Percentiles rank a stretch among this genome's conserved stretches.
Evolutionary conservation across 2,113 vertebrate species (phyloP).

Genomic region (Otus sunia): DNA sequence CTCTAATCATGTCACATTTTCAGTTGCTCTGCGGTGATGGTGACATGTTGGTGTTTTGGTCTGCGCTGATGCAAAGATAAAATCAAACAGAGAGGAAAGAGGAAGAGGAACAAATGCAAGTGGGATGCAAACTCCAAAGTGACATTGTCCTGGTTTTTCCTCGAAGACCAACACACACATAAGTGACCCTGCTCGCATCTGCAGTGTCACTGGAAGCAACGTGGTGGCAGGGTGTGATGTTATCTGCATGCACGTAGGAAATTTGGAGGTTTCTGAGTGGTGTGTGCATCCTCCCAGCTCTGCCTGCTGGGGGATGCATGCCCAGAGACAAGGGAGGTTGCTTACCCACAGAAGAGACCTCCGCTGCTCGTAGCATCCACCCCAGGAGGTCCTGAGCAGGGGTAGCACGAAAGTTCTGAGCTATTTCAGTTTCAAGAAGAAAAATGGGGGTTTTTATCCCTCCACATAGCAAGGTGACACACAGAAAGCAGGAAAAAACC

Average conservation of each 20-base stretch:
- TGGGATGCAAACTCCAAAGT: background rate
- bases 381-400: background rate
- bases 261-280: background rate
- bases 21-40: background rate
- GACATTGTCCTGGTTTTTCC: background rate
- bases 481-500: background rate
- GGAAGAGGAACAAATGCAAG: background rate
- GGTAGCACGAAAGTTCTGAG: background rate
- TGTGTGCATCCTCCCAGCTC: background rate
- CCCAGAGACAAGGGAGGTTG: background rate
- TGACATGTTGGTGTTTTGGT: background rate
- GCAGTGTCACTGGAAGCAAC: accelerated
- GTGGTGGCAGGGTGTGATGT: accelerated
- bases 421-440: background rate
- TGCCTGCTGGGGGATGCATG: accelerated
- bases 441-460: background rate
- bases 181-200: accelerated
- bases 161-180: accelerated
- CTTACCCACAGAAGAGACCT: background rate
- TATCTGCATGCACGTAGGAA: accelerated
- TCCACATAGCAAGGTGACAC: accelerated
- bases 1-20: background rate
- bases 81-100: background rate
- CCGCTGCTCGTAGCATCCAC: accelerated
- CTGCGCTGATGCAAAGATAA: background rate